Conservation (phyloP, 2,797 vertebrate genomes). For the Sebastes steindachneri region DNA sequence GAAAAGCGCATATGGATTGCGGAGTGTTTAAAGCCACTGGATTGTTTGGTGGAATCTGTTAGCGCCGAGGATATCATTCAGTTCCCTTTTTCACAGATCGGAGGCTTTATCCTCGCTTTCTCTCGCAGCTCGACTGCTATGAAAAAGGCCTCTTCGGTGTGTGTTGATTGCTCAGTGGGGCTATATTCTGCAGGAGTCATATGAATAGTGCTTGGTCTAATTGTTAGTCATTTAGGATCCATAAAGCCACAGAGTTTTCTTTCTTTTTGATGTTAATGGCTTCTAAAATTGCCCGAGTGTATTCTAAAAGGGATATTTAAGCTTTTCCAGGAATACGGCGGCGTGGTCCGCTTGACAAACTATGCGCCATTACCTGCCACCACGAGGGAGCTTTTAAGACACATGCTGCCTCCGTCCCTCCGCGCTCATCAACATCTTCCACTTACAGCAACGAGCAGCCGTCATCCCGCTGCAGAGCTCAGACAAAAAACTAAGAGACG, state of each 20-base stretch:
- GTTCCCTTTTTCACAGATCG: not conserved
- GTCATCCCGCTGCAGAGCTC: not conserved
- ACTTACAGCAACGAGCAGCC: not conserved
- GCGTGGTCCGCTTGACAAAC: conserved; percentile 21
- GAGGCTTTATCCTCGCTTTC: not conserved
- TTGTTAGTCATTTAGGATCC: conserved; percentile 32
- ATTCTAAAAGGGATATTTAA: conserved; percentile 23
- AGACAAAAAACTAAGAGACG: not conserved
- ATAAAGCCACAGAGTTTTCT: conserved; percentile 14
- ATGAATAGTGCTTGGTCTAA: conserved; percentile 16
- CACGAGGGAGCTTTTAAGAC: conserved; percentile 31
- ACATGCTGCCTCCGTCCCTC: conserved; percentile 16
- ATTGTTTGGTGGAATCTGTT: conserved; percentile 5
- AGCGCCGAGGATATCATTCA: not conserved
- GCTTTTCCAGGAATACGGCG: not conserved
- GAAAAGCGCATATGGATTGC: conserved; percentile 1
- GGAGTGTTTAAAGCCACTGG: not conserved
- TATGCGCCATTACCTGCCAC: conserved; percentile 12
- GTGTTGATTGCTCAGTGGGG: conserved; percentile 16
- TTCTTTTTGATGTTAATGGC: conserved; percentile 24
- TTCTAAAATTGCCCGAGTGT: conserved; percentile 17
- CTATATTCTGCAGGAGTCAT: not conserved
- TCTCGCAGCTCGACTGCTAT: not conserved
- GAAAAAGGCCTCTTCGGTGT: not conserved
- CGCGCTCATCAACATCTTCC: conserved; percentile 20